Base-by-base conservation (phyloP, 2,888 invertebrate genomes). In the Saturnia japonica region DNA sequence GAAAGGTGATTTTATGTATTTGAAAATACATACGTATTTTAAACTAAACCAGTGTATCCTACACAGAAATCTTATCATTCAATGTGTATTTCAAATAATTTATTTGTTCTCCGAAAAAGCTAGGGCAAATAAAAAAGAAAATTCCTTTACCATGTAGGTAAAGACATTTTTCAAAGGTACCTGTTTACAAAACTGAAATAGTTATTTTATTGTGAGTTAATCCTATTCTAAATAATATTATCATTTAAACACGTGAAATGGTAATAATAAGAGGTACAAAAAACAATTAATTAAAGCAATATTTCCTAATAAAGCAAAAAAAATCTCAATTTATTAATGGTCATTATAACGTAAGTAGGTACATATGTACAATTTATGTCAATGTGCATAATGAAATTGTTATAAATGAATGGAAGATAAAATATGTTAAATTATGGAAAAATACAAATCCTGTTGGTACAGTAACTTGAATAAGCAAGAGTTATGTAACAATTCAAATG, bases 1-100 rank as follows among this genome's bases (percentile, higher is more conserved):
- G 64, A 64, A 64, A 64, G 64, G 64, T 64, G 64, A 64, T 64
- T 64, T 64, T 64, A 64, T 64, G 64, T 64, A 64, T 64, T 40
- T 40, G 7, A 64, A 64, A 64, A 64, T 62, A 62, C 7, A 54
- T 19, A 62, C 40, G 19, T 64, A 40, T 64, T n/a, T 40, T 40
- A 40, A 40, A 40, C n/a, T 40, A n/a, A 40, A 9, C 16, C 64
- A 40, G 40, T 40, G 64, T n/a, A 64, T 64, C 40, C 64, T 64
- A 64, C 64, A 40, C 19, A 64, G 40, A 64, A 64, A 40, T 40
- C 3, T 40, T 7, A 40, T n/a, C 40, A 64, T 64, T 62, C 34
- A 16, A 28, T 0, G 11, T 62, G 22, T 54, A 22, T 22, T 9
- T 54, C 9, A 54, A 54, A 54, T 7, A 22, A 22, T 22, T 22